Conservation (phyloP, 2,888 invertebrate genomes). For the Argyresthia albistria region DNA sequence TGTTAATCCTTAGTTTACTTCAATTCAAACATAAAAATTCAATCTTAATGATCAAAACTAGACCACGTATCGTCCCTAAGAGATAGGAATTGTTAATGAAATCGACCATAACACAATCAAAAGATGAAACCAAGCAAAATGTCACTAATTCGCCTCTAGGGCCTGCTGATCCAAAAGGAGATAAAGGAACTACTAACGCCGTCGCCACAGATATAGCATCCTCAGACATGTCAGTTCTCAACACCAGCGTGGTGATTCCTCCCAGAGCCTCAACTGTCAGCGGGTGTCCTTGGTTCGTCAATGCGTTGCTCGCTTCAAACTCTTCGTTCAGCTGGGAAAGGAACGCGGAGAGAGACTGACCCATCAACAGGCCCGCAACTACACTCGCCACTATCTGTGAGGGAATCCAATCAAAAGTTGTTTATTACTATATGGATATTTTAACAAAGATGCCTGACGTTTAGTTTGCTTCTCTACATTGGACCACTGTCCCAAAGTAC, state of each 20-base stretch:
- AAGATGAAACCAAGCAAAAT: no score
- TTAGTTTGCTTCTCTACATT: no score
- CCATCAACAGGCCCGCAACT: conserved; percentile 36
- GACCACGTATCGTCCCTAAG: no score
- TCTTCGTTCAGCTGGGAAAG: conserved; percentile 21
- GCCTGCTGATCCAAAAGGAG: neutral
- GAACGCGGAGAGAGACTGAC: conserved; percentile 27
- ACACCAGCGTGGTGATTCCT: conserved; percentile 29
- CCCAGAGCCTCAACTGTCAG: conserved; percentile 35
- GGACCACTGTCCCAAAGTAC: no score
- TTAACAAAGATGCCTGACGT: no score
- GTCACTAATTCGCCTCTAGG: neutral
- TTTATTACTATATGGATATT: no score
- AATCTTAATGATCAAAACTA: no score
- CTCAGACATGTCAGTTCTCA: conserved; percentile 29
- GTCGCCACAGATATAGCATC: conserved; percentile 31
- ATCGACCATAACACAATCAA: no score
- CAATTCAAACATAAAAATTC: no score
- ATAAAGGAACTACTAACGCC: conserved; percentile 24
- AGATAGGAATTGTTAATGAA: no score
- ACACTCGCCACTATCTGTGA: conserved; percentile 32
- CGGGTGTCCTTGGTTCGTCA: conserved; percentile 27
- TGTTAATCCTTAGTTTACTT: no score
- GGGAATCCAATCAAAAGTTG: neutral
- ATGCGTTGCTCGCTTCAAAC: conserved; percentile 9